phyloP scores from a whole-genome alignment of 2,113 vertebrate genomes.

The Salvelinus sp. region DNA sequence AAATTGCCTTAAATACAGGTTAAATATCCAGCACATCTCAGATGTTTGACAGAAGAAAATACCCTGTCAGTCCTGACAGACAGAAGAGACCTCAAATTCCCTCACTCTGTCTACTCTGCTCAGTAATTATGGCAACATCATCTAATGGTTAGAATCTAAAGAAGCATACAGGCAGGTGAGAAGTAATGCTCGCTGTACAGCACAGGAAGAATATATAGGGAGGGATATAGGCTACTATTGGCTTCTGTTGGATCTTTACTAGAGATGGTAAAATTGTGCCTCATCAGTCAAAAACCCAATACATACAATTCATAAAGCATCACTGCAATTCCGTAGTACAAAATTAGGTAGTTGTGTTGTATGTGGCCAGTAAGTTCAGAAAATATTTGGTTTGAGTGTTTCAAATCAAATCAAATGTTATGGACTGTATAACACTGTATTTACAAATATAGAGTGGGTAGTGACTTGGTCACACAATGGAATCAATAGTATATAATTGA shows the following conservation, averaged over 20 bases:
- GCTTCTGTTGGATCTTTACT: too few species aligned
- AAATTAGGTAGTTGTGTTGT: background rate
- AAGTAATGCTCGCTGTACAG: constrained; percentile 47
- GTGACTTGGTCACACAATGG: too few species aligned
- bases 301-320: background rate
- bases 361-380: too few species aligned
- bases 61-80: constrained; percentile 62
- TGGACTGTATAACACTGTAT: too few species aligned
- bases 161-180: constrained; percentile 48
- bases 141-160: constrained; percentile 65
- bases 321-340: background rate
- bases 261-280: too few species aligned
- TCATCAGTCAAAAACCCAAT: background rate
- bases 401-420: too few species aligned
- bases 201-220: too few species aligned
- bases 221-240: too few species aligned
- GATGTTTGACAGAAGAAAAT: constrained; percentile 60
- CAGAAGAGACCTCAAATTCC: constrained; percentile 54
- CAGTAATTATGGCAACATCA: constrained; percentile 65
- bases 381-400: too few species aligned
- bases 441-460: too few species aligned
- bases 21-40: constrained; percentile 61
- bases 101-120: constrained; percentile 32
- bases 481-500: too few species aligned
- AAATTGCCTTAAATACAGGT: constrained; percentile 74